Base-by-base conservation (phyloP, 2,888 invertebrate genomes). In the Epinotia bilunana region DNA sequence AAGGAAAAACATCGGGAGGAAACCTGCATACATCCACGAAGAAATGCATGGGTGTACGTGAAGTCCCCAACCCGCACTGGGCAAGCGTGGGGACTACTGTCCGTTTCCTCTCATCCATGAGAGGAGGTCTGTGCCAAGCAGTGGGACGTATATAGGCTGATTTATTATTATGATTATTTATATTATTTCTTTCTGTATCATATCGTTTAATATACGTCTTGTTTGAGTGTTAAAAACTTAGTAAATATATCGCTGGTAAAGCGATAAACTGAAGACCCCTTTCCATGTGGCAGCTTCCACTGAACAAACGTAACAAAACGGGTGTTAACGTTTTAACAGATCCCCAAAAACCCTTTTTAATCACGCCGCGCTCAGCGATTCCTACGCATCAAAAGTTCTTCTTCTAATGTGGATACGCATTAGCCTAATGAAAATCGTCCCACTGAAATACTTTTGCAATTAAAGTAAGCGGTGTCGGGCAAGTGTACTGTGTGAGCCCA, bases 361-460 rank as follows among this genome's bases (percentile, higher is more conserved):
- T 85, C 81, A 81, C 77, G 78, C 81, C 79, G 76, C 76, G 72
- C 49, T 46, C 73, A 71, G 65, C 61, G 76, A 77, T 77, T 79
- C 78, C 77, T 78, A 72, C 78, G 70, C 80, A 77, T 82, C 80
- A 81, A 81, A 82, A 83, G 80, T 82, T 80, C 46, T 75, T 77
- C 76, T 43, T 74, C 77, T 77, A 78, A 79, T 81, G 78, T 79
- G 78, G 76, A 75, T 79, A 74, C 78, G 77, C 87, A 88, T 89
- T 89, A 87, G 83, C 77, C 73, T 88, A 87, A 89, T 89, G 87
- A 86, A 86, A 87, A 87, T 81, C 82, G 80, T 80, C 82, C 84
- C 83, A 79, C 79, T 82, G 86, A 86, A 88, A 88, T 88, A 87
- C 87, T 86, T 87, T 86, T 79, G 83, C 85, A 88, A 88, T 89